These are phyloP conservation scores for Gymnoscelis rufifasciata DNA, from an alignment of 2,888 invertebrate genomes.

Conservation along the genomic window DNA sequence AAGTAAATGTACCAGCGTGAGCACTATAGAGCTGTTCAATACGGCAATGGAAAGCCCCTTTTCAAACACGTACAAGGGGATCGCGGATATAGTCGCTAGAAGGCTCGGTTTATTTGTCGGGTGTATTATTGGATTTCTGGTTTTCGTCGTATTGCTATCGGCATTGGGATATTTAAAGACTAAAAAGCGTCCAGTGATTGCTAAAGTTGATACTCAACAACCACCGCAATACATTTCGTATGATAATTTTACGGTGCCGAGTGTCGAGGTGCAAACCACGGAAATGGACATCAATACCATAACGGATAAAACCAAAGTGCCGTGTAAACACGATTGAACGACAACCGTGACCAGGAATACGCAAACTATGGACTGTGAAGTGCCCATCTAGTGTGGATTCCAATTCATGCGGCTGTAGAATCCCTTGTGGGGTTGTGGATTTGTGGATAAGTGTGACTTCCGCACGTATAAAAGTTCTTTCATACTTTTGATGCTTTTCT, in stretches of 20 bases:
- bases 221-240: slow-evolving; percentile 91
- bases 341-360: slow-evolving; percentile 30
- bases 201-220: slow-evolving; percentile 84
- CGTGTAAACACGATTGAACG: slow-evolving; percentile 48
- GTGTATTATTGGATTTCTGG: slow-evolving; percentile 90
- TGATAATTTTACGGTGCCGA: slow-evolving; percentile 66
- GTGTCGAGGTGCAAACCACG: slow-evolving; percentile 60
- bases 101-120: slow-evolving; percentile 91
- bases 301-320: slow-evolving; percentile 61
- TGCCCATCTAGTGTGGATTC: slow-evolving; percentile 31
- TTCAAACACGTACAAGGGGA: slow-evolving; percentile 83
- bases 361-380: slow-evolving; percentile 34
- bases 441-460: slow-evolving; percentile 51
- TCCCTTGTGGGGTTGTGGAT: slow-evolving; percentile 47
- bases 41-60: slow-evolving; percentile 77
- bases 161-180: slow-evolving; percentile 90
- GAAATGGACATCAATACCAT: slow-evolving; percentile 72
- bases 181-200: slow-evolving; percentile 87
- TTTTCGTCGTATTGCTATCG: slow-evolving; percentile 91
- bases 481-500: slow-evolving; percentile 51
- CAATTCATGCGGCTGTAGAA: slow-evolving; percentile 43
- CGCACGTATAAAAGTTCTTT: slow-evolving; percentile 48
- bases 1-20: slow-evolving; percentile 87
- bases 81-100: slow-evolving; percentile 87
- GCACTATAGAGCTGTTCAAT: slow-evolving; percentile 85